Evolutionary conservation across 2,888 invertebrate species (phyloP), one percentile per base, ranked within the genome.

Genomic region (Aporophyla nigra): DNA sequence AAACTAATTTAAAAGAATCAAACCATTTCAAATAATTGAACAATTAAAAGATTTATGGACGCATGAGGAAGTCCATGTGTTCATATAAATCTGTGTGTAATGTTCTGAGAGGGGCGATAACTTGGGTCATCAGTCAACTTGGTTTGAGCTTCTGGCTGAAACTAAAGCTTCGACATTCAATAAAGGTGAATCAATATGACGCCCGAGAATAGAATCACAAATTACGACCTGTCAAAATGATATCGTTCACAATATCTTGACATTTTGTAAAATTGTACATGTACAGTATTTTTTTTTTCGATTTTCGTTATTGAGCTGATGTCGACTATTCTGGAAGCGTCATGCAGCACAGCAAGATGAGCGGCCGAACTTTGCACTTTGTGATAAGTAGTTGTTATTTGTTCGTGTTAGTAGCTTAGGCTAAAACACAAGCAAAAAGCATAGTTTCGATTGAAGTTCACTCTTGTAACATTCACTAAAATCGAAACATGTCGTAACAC

Each of bases 61-160:
- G 62, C 49, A 58, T 16, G 40, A 46, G 61, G 46, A 68, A 81
- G 16, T 59, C 58, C 53, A 71, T 85, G 75, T 82, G 76, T 74
- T 86, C 71, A 33, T 70, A 76, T 74, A 69, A 74, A 83, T 82
- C 78, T 62, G 83, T 74, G 86, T 69, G 71, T 78, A 78, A 84
- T 83, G 86, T 83, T 75, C 78, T 78, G 86, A 74, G 72, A 74
- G 58, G 16, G n/a, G 68, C 74, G 83, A 86, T 84, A 86, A 62
- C 83, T 61, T 46, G 61, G n/a, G 74, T 71, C 83, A 78, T 83
- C 78, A 72, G 86, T 86, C 86, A 78, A 78, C 49, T 56, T 59
- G 74, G 49, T 85, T 59, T 49, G 62, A 76, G 70, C 33, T 21
- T 71, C 59, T 58, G 59, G 58, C 33, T 67, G 40, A 71, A 61